phyloP scores from a whole-genome alignment of 2,888 invertebrate genomes.

The Leptinotarsa peninsularis region DNA sequence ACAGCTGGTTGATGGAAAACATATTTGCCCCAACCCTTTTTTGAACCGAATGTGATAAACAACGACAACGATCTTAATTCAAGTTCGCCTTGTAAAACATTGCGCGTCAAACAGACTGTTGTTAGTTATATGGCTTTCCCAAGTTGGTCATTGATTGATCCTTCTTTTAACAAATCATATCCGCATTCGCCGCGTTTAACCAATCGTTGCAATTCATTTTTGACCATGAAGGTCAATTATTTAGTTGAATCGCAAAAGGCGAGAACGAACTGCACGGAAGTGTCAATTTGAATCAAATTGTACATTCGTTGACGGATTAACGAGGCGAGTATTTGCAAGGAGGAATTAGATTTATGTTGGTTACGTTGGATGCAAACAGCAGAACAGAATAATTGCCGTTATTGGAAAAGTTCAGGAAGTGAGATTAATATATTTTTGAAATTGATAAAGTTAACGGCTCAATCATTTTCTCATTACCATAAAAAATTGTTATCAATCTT shows the following conservation, averaged over 20 bases:
- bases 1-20: no score
- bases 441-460: no score
- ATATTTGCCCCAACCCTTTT: no score
- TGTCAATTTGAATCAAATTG: constrained; percentile 14
- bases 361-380: not conserved
- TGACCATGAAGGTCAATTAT: constrained; percentile 20
- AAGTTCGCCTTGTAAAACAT: not conserved
- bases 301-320: constrained; percentile 4
- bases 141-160: constrained; percentile 8
- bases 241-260: constrained; percentile 9
- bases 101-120: not conserved
- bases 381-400: not conserved
- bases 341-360: not conserved
- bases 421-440: not conserved
- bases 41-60: no score
- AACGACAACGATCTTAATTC: not conserved
- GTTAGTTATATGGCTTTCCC: not conserved
- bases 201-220: constrained; percentile 16
- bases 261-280: constrained; percentile 11
- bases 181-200: not conserved
- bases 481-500: no score
- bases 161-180: constrained; percentile 20
- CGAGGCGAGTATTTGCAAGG: not conserved
- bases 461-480: no score
- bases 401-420: not conserved